A percentile compares a stretch with the other conserved stretches of the same genome.
Conservation (phyloP, 2,113 vertebrate species). For the Mobula hypostoma region DNA sequence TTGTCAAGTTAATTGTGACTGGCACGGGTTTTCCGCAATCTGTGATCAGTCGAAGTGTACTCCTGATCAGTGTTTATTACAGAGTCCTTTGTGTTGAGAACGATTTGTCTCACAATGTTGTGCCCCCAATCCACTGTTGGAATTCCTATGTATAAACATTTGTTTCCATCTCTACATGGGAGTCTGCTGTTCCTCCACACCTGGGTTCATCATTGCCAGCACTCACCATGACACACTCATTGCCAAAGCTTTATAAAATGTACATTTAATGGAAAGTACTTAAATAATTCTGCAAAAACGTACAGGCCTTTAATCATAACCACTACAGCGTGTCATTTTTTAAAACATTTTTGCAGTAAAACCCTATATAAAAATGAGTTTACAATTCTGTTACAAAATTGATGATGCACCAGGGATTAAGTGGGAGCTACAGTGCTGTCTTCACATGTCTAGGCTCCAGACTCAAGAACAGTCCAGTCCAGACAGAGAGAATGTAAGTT, state of each 20-base stretch:
- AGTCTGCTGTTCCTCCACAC: too few relatives aligned
- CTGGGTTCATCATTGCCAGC: too few relatives aligned
- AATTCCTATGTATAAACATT: too few relatives aligned
- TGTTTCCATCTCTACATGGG: too few relatives aligned
- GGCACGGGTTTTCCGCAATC: too few relatives aligned
- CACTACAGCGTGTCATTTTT: background rate
- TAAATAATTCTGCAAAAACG: background rate
- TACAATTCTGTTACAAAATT: background rate
- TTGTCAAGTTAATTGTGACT: too few relatives aligned
- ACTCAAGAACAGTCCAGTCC: slow-evolving; percentile 26
- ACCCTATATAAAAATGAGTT: background rate
- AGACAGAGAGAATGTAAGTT: slow-evolving; percentile 20
- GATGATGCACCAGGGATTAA: slow-evolving; percentile 16
- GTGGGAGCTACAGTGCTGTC: background rate
- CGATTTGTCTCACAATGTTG: too few relatives aligned
- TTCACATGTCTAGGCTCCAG: slow-evolving; percentile 12
- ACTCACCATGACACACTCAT: background rate
- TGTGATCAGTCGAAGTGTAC: too few relatives aligned
- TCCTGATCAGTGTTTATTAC: too few relatives aligned
- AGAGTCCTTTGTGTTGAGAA: too few relatives aligned
- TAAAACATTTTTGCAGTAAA: background rate
- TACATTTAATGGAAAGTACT: background rate
- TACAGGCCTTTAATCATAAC: background rate
- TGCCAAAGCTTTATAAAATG: background rate
- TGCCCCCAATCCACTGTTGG: too few relatives aligned